phyloP scores from a whole-genome alignment of 1,140 invertebrate genomes.

The Drosophila yakuba region DNA sequence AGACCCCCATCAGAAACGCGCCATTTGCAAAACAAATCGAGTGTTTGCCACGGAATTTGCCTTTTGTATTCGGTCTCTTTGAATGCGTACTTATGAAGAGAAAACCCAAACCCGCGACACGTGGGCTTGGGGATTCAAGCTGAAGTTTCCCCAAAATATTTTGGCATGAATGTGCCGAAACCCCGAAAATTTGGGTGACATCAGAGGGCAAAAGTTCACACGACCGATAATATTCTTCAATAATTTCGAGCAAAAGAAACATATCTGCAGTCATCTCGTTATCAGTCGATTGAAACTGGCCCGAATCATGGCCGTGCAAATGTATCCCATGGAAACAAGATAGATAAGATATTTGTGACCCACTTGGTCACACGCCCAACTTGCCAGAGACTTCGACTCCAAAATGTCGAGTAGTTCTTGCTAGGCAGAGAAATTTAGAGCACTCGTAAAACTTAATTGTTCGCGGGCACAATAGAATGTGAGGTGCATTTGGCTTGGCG shows the following conservation, averaged over 20 bases:
- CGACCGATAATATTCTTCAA: background rate
- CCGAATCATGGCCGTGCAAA: conserved; percentile 9
- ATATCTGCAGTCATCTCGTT: background rate
- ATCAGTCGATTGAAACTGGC: conserved; percentile 16
- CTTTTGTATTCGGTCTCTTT: conserved; percentile 11
- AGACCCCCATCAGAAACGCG: conserved; percentile 2
- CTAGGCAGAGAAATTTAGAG: conserved; percentile 42
- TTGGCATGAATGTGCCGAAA: background rate
- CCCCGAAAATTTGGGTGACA: no score
- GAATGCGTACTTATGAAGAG: background rate
- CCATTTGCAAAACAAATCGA: conserved; percentile 39
- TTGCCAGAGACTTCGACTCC: background rate
- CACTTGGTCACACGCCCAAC: conserved; percentile 32
- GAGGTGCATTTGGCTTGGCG: conserved; percentile 12
- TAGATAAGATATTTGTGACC: conserved; percentile 45
- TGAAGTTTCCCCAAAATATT: background rate
- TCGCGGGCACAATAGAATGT: conserved; percentile 6
- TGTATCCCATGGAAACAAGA: conserved; percentile 38
- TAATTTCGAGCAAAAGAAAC: background rate
- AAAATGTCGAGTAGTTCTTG: conserved; percentile 43
- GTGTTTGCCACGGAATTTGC: conserved; percentile 19
- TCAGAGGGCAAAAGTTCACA: background rate
- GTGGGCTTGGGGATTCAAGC: background rate
- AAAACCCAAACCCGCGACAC: background rate
- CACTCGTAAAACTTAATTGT: conserved; percentile 59